Evolutionary conservation across 1,140 invertebrate species (phyloP).

Genomic region (Calephelis virginiensis): DNA sequence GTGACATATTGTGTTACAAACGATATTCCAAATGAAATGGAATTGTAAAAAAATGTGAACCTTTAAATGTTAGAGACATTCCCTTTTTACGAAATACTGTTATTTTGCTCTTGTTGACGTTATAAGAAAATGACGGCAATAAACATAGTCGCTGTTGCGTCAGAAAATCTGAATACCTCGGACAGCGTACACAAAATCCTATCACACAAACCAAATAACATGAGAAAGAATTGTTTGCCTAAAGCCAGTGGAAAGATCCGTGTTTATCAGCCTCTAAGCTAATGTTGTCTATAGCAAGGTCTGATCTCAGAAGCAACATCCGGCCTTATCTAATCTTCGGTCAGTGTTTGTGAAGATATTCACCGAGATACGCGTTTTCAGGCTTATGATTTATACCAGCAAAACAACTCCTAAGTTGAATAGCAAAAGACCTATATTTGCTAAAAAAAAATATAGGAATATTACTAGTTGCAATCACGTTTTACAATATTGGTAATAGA

Average conservation of each 20-base stretch:
- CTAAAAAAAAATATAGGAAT: neutral
- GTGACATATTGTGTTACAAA: too few relatives aligned
- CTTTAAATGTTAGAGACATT: too few relatives aligned
- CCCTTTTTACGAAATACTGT: too few relatives aligned
- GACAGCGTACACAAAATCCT: neutral
- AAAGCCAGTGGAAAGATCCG: constrained; percentile 47
- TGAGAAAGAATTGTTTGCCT: constrained; percentile 24
- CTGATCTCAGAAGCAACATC: constrained; percentile 64
- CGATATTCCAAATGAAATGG: too few relatives aligned
- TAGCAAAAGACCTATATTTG: constrained; percentile 6
- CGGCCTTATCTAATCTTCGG: constrained; percentile 72
- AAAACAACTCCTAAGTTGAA: neutral
- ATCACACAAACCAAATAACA: constrained; percentile 20
- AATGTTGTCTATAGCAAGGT: constrained; percentile 52
- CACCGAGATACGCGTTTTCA: constrained; percentile 47
- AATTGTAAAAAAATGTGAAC: too few relatives aligned
- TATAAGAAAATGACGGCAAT: too few relatives aligned
- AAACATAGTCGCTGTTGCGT: too few relatives aligned
- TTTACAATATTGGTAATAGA: constrained; percentile 33
- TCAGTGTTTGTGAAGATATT: constrained; percentile 60
- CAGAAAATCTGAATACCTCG: neutral
- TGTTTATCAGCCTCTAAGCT: constrained; percentile 50
- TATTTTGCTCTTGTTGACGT: too few relatives aligned
- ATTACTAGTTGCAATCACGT: constrained; percentile 22
- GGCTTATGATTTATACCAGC: constrained; percentile 14